Conservation (phyloP, 2,797 vertebrate genomes). For the Pangasius mekongensis region DNA sequence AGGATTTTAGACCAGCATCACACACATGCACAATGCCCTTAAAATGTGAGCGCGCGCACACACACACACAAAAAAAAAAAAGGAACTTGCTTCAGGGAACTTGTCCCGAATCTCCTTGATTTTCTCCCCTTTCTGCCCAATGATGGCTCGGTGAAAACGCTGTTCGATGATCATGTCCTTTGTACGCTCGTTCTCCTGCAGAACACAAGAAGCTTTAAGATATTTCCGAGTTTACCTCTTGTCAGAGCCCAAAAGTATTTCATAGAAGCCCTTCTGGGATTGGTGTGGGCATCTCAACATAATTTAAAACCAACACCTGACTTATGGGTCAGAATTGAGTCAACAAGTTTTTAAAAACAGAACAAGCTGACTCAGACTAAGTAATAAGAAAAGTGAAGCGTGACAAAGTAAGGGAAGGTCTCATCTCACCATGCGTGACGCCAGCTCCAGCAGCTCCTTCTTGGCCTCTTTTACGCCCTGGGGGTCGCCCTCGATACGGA, state of each 20-base stretch:
- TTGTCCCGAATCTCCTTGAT: slow-evolving; percentile 97
- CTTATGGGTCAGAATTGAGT: no score
- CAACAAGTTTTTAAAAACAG: not conserved
- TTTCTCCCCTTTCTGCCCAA: slow-evolving; percentile 97
- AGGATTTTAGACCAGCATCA: not conserved
- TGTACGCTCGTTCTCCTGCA: slow-evolving; percentile 98
- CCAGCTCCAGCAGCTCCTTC: slow-evolving; percentile 97
- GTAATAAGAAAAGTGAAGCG: not conserved
- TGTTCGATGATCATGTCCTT: slow-evolving; percentile 99
- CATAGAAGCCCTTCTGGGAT: not conserved
- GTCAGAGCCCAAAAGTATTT: slow-evolving; percentile 26
- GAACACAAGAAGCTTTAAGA: slow-evolving; percentile 36
- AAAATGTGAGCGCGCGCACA: no score
- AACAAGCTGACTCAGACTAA: not conserved
- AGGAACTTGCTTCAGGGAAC: slow-evolving; percentile 88
- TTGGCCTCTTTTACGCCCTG: slow-evolving; percentile 98
- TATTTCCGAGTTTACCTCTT: slow-evolving; percentile 25
- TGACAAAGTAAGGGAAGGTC: not conserved
- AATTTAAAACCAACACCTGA: not conserved
- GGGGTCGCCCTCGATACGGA: slow-evolving; percentile 97
- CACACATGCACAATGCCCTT: not conserved
- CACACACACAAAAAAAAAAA: not conserved
- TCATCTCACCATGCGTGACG: slow-evolving; percentile 91
- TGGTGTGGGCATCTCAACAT: not conserved
- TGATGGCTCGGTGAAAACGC: slow-evolving; percentile 97